These are phyloP conservation scores for Mormyrops boulengeri DNA, from an alignment of 2,797 vertebrate genomes.

Conservation along the genomic window DNA sequence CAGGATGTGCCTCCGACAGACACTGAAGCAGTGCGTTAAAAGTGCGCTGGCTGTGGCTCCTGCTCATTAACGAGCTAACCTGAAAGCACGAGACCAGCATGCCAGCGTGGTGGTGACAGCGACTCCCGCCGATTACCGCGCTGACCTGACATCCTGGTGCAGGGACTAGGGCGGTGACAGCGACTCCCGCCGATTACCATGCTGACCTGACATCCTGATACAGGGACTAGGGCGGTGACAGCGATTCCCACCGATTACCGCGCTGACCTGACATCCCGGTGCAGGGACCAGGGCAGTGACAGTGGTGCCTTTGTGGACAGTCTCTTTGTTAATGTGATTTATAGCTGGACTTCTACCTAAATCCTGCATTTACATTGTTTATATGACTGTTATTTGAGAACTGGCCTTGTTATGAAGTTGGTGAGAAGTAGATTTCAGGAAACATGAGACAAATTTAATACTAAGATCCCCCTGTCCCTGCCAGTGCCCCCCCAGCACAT, in stretches of 20 bases:
- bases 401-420: not conserved
- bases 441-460: not conserved
- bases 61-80: not conserved
- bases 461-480: not conserved
- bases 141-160: too few relatives aligned
- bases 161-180: too few relatives aligned
- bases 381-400: not conserved
- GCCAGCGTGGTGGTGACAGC: not conserved
- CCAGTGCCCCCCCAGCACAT: not conserved
- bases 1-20: not conserved
- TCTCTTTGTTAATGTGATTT: not conserved
- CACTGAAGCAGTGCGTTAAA: not conserved
- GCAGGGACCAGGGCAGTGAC: not conserved
- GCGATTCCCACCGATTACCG: too few relatives aligned
- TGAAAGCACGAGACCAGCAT: not conserved
- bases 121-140: not conserved
- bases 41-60: not conserved
- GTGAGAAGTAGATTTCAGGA: not conserved
- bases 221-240: too few relatives aligned
- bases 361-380: not conserved
- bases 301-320: not conserved
- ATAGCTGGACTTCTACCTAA: not conserved
- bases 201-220: too few relatives aligned
- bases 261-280: too few relatives aligned
- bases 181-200: too few relatives aligned